A percentile compares a stretch with the other conserved stretches of the same genome.
phyloP scores from a whole-genome alignment of 2,113 vertebrate species.

The Misgurnus anguillicaudatus region DNA sequence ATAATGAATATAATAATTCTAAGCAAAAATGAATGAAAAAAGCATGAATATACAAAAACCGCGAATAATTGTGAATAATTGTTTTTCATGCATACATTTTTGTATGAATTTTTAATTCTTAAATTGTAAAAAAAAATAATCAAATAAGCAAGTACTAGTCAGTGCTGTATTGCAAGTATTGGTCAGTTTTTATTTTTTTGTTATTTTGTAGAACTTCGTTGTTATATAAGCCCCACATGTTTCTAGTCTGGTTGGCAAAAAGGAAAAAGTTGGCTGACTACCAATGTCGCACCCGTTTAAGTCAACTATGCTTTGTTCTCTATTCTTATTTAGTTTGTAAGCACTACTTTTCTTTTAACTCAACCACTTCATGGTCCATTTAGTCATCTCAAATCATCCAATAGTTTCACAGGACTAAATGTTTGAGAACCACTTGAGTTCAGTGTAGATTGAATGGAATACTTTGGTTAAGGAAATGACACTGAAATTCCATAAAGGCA shows the following conservation, averaged over 20 bases:
- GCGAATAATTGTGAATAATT: too few species aligned
- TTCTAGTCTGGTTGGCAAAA: neutral
- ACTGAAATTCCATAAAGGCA: constrained; percentile 35
- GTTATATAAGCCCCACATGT: neutral
- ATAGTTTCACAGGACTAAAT: neutral
- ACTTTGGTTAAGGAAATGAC: constrained; percentile 43
- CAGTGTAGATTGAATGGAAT: constrained; percentile 23
- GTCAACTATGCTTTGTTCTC: neutral
- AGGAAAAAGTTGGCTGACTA: neutral
- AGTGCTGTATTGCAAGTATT: too few species aligned
- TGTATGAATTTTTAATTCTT: too few species aligned
- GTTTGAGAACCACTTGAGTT: constrained; percentile 20
- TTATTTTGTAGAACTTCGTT: neutral
- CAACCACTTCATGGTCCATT: neutral
- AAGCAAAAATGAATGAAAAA: too few species aligned
- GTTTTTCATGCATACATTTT: too few species aligned
- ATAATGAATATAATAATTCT: too few species aligned
- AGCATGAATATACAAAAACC: too few species aligned
- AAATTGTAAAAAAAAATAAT: too few species aligned
- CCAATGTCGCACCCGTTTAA: neutral
- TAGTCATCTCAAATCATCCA: neutral
- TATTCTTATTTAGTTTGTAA: neutral
- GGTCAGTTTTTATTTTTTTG: neutral
- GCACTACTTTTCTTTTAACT: neutral
- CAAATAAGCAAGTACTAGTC: too few species aligned